A percentile compares a stretch with the other conserved stretches of the same genome.
These are phyloP conservation scores for Caenorhabditis latens DNA, from an alignment of 1,140 invertebrate species.

Conservation along the genomic window DNA sequence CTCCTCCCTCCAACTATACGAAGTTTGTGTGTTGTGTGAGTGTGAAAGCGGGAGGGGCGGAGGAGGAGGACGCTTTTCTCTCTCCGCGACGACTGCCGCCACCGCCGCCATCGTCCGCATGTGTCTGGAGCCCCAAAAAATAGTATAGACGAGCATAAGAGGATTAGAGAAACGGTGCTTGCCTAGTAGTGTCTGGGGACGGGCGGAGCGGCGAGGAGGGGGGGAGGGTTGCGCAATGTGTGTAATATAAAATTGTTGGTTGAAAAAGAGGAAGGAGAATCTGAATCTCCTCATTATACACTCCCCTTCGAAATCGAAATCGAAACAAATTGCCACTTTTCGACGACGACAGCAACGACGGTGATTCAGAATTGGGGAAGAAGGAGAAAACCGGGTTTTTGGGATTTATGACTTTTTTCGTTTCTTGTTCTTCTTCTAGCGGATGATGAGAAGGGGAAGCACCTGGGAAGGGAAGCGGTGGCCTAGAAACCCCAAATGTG, in stretches of 20 bases:
- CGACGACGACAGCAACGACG: no score
- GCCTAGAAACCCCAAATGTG: not conserved
- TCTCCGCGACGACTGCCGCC: not conserved
- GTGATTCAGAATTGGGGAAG: not conserved
- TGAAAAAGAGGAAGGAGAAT: not conserved
- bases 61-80: not conserved
- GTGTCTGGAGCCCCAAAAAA: not conserved
- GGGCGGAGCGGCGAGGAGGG: not conserved
- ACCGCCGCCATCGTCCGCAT: no score
- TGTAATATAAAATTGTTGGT: not conserved
- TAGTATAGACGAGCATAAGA: not conserved
- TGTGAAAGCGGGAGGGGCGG: not conserved
- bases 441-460: not conserved
- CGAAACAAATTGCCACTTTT: conserved; percentile 4
- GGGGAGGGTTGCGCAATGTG: conserved; percentile 24
- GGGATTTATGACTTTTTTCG: not conserved
- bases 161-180: not conserved
- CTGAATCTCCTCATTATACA: not conserved
- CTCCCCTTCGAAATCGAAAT: not conserved
- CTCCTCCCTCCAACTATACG: no score
- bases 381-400: not conserved
- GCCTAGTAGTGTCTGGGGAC: conserved; percentile 24
- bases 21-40: not conserved
- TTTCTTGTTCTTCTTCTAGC: not conserved
- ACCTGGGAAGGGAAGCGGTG: not conserved